Conservation (phyloP, 2,113 vertebrate species). For the Psophia crepitans region DNA sequence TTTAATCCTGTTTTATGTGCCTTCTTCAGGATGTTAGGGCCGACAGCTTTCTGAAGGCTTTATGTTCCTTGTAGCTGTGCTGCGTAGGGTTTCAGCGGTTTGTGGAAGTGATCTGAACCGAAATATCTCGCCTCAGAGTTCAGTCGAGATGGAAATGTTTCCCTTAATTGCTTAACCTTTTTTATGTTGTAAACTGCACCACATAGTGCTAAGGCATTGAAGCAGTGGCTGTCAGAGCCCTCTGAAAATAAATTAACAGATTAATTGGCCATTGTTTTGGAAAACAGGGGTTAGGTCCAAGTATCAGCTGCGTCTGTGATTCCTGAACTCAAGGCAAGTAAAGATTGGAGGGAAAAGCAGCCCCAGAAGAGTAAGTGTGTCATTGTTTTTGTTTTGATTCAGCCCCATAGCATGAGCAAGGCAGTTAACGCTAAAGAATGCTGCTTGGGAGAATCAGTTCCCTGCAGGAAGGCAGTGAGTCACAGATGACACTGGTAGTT, state of each 20-base stretch:
- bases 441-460: neutral
- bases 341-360: neutral
- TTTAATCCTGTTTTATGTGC: neutral
- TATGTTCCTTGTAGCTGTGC: neutral
- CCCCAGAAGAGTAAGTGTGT: neutral
- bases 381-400: neutral
- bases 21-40: fast-evolving
- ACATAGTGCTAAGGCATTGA: fast-evolving
- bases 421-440: neutral
- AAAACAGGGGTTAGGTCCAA: neutral
- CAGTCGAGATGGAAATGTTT: neutral
- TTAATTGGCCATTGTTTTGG: neutral
- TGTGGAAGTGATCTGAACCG: neutral
- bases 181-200: neutral
- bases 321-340: neutral
- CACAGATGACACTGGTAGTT: neutral
- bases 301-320: fast-evolving
- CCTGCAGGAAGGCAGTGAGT: neutral
- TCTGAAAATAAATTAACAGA: neutral
- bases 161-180: neutral
- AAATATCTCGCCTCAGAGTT: fast-evolving
- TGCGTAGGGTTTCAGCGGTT: fast-evolving
- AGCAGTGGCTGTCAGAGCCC: neutral
- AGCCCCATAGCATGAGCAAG: neutral
- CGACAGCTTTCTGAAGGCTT: neutral